Conservation (phyloP, 2,888 invertebrate genomes). For the Imbricaverruca yamaguchii region DNA sequence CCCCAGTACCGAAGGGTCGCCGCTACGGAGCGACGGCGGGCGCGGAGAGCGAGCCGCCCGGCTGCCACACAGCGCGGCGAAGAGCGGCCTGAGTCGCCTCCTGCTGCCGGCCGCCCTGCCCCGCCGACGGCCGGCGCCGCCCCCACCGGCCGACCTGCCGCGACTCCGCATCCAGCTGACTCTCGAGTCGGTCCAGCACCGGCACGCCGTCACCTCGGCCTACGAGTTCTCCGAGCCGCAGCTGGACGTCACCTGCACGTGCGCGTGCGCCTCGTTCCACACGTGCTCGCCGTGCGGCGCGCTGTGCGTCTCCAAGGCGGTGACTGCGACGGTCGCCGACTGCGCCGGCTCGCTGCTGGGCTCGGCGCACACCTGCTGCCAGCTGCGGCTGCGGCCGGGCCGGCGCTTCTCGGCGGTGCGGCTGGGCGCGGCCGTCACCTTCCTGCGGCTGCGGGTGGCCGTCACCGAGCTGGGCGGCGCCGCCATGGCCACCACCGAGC, state of each 20-base stretch:
- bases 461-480: not conserved
- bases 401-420: slow-evolving; percentile 6
- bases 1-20: not conserved
- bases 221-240: slow-evolving; percentile 15
- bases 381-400: slow-evolving; percentile 8
- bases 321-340: not conserved
- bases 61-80: not conserved
- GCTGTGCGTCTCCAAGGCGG: slow-evolving; percentile 10
- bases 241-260: slow-evolving; percentile 3
- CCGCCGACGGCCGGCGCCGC: not conserved
- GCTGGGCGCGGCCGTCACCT: not conserved
- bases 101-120: not conserved
- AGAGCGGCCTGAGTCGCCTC: not conserved
- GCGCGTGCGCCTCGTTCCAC: slow-evolving; percentile 20
- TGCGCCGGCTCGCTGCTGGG: slow-evolving; percentile 19
- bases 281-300: not conserved
- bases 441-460: slow-evolving; percentile 6
- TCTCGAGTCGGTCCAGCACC: not conserved
- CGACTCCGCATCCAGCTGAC: slow-evolving; percentile 17
- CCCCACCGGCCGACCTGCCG: not conserved
- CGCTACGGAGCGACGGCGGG: not conserved
- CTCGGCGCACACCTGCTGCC: slow-evolving; percentile 19
- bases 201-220: not conserved
- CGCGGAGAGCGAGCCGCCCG: not conserved
- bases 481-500: not conserved